These are phyloP conservation scores for Linyphia triangularis DNA, from an alignment of 2,888 invertebrate genomes.

Conservation along the genomic window DNA sequence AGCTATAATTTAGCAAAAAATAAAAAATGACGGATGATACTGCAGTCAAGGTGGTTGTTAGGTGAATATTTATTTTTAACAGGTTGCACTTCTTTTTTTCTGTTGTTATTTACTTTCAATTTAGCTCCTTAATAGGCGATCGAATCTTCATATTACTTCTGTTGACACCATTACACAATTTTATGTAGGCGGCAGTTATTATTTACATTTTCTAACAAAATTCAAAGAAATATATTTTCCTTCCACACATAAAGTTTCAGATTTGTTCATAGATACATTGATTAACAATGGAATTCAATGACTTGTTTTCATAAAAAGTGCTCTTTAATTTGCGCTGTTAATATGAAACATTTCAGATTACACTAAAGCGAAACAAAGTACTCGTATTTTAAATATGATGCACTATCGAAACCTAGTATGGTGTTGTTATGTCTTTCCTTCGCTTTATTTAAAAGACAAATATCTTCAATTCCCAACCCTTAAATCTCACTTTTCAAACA, in stretches of 20 bases:
- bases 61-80: constrained; percentile 36
- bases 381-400: background rate
- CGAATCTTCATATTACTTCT: constrained; percentile 25
- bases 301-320: background rate
- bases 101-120: background rate
- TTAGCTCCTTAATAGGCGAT: constrained; percentile 54
- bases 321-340: background rate
- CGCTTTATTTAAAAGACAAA: too few relatives aligned
- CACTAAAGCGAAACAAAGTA: too few relatives aligned
- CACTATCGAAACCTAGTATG: background rate
- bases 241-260: too few relatives aligned
- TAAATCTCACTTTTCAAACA: too few relatives aligned
- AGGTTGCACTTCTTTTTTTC: background rate
- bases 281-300: background rate
- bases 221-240: too few relatives aligned
- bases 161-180: constrained; percentile 49
- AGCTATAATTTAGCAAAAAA: constrained; percentile 4
- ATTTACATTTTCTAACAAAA: background rate
- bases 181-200: constrained; percentile 59
- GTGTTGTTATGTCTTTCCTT: too few relatives aligned
- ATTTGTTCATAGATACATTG: too few relatives aligned
- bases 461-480: too few relatives aligned
- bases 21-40: constrained; percentile 71
- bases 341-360: background rate
- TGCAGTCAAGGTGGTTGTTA: constrained; percentile 70